phyloP scores from a whole-genome alignment of 2,888 invertebrate genomes.

The Abrostola tripartita region DNA sequence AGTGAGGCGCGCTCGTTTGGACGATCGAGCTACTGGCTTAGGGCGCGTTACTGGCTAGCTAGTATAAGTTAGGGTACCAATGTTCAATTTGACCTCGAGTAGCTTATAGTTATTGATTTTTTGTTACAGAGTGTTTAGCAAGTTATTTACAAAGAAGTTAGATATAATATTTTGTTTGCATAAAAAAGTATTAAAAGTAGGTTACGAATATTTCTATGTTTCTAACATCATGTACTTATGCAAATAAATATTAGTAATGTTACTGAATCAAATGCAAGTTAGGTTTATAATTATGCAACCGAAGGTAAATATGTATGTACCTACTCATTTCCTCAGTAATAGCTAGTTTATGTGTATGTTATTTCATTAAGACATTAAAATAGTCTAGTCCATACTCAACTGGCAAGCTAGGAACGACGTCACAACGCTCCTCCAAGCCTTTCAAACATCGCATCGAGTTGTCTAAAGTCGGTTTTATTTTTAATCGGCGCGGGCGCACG shows the following conservation, averaged over 20 bases:
- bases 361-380: not conserved
- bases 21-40: constrained; percentile 18
- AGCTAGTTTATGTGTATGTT: not conserved
- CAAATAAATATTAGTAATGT: too few relatives aligned
- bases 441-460: constrained; percentile 74
- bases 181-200: too few relatives aligned
- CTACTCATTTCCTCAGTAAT: not conserved
- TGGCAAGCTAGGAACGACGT: not conserved
- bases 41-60: constrained; percentile 30
- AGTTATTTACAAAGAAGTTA: too few relatives aligned
- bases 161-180: too few relatives aligned
- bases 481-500: constrained; percentile 72
- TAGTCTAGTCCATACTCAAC: not conserved
- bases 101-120: too few relatives aligned
- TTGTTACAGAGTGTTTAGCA: too few relatives aligned
- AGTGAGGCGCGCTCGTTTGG: constrained; percentile 69
- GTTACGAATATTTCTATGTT: too few relatives aligned
- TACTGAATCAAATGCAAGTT: too few relatives aligned
- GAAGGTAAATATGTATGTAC: too few relatives aligned
- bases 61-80: not conserved
- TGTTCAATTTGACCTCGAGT: too few relatives aligned
- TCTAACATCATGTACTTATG: too few relatives aligned
- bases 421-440: constrained; percentile 63
- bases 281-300: too few relatives aligned
- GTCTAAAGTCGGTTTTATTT: constrained; percentile 75